phyloP scores from a whole-genome alignment of 2,888 invertebrate genomes.

The Trichacis sp. region DNA sequence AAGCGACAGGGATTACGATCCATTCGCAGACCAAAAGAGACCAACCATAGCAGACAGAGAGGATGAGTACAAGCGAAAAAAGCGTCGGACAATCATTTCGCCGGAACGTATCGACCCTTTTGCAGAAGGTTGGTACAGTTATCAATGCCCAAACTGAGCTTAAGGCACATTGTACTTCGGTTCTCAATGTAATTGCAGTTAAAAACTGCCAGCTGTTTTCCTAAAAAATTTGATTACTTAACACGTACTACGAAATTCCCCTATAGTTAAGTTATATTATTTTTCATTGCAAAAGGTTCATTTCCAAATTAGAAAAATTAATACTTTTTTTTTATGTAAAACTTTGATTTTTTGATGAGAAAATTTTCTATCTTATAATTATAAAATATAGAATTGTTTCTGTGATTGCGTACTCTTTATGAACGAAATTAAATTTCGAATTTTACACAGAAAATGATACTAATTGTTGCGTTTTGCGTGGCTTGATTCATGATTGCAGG shows the following conservation, averaged over 20 bases:
- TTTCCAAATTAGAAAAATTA: no score
- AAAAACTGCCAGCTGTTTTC: neutral
- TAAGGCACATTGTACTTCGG: neutral
- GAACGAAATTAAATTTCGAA: conserved; percentile 46
- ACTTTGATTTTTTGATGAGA: no score
- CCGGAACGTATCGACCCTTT: conserved; percentile 98
- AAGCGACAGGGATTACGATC: conserved; percentile 94
- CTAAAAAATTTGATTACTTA: no score
- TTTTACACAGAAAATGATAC: conserved; percentile 46
- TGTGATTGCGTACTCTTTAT: no score
- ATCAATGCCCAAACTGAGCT: neutral
- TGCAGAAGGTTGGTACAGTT: conserved; percentile 86
- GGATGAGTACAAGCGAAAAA: conserved; percentile 94
- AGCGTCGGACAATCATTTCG: conserved; percentile 92
- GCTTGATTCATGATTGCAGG: conserved; percentile 77
- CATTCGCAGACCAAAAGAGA: conserved; percentile 90
- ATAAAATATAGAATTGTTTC: no score
- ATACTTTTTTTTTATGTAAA: no score
- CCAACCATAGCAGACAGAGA: conserved; percentile 96
- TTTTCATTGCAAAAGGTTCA: no score
- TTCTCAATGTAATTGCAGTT: neutral
- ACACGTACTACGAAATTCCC: no score
- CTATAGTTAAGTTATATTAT: no score
- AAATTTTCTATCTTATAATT: no score
- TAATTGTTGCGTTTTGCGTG: conserved; percentile 68